phyloP scores from a whole-genome alignment of 2,888 invertebrate genomes.

The Suillia variegata region DNA sequence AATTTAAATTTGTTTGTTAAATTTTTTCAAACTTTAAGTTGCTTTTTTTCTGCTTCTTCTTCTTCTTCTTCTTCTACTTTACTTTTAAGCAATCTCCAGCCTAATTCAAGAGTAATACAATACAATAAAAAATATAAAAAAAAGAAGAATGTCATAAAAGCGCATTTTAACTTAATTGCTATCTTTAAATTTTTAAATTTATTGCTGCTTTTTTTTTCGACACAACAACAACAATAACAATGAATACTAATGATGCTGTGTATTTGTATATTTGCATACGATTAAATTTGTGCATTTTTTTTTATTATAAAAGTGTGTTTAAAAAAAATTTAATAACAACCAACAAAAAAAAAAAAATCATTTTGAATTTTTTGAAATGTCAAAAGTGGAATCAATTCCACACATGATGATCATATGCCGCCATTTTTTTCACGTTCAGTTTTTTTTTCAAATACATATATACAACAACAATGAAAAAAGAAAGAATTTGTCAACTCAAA shows the following conservation, averaged over 20 bases:
- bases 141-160: background rate
- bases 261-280: constrained; percentile 14
- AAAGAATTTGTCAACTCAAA: constrained; percentile 2
- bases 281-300: constrained; percentile 11
- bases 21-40: too few species aligned
- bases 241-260: constrained; percentile 15
- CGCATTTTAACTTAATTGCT: constrained; percentile 3
- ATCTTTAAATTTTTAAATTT: constrained; percentile 7
- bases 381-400: constrained; percentile 12
- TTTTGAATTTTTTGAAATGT: constrained; percentile 14
- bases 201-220: background rate
- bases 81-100: background rate
- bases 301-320: constrained; percentile 3
- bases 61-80: background rate
- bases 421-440: background rate
- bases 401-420: too few species aligned
- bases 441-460: too few species aligned
- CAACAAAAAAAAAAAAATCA: constrained; percentile 10
- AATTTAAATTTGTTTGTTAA: too few species aligned
- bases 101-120: background rate
- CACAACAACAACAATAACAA: background rate
- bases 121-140: background rate
- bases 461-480: background rate
- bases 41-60: background rate
- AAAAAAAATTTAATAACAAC: too few species aligned